phyloP scores from a whole-genome alignment of 2,888 invertebrate species.

The Drosophila conformis region DNA sequence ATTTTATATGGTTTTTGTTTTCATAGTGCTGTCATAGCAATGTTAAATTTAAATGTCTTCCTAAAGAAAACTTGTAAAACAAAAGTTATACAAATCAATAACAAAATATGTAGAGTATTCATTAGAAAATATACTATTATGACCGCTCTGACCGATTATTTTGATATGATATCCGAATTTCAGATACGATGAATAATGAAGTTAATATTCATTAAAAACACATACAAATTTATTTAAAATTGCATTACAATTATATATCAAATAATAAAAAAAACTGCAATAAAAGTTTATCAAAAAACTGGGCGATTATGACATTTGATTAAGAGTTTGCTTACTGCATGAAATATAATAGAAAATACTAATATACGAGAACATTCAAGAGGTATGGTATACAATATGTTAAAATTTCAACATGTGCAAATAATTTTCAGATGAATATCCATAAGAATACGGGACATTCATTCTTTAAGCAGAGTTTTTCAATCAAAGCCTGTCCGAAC shows the following conservation, averaged over 20 bases:
- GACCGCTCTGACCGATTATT: constrained; percentile 13
- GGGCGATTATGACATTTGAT: background rate
- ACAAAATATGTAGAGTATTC: constrained; percentile 14
- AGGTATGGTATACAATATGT: constrained; percentile 18
- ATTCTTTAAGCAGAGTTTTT: background rate
- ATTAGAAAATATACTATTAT: background rate
- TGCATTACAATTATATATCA: background rate
- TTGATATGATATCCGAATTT: constrained; percentile 20
- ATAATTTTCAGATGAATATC: constrained; percentile 17
- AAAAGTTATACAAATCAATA: constrained; percentile 27
- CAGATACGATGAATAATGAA: constrained; percentile 17
- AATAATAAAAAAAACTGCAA: background rate
- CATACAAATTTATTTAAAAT: background rate
- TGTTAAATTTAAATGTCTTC: constrained; percentile 71
- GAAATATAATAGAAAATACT: constrained; percentile 22
- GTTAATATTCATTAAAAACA: constrained; percentile 14
- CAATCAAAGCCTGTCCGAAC: background rate
- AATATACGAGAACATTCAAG: background rate
- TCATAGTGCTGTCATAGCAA: constrained; percentile 25
- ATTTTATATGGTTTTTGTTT: background rate
- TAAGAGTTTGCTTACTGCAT: constrained; percentile 31
- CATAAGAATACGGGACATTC: background rate
- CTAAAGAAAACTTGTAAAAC: constrained; percentile 48
- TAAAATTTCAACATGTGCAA: constrained; percentile 20
- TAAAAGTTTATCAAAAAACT: constrained; percentile 5